A percentile compares a stretch with the other conserved stretches of the same genome.
These are phyloP conservation scores for Eulacestoma nigropectus DNA, from an alignment of 2,113 vertebrate genomes.

Conservation along the genomic window DNA sequence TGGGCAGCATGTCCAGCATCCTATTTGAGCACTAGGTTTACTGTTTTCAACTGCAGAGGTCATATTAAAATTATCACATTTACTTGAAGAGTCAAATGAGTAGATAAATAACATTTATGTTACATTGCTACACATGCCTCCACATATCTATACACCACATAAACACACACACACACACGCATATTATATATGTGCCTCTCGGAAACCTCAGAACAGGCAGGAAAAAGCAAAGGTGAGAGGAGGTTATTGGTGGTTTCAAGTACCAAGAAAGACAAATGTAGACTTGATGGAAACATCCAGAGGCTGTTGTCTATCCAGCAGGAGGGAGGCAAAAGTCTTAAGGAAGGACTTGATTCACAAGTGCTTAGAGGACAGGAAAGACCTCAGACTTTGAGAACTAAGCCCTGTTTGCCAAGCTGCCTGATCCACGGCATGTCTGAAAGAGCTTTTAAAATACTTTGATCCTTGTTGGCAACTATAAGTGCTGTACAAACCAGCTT, in stretches of 20 bases:
- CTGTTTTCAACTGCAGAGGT: neutral
- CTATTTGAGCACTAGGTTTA: neutral
- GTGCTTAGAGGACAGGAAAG: neutral
- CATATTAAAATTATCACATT: neutral
- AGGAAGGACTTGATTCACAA: neutral
- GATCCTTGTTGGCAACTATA: neutral
- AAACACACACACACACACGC: neutral
- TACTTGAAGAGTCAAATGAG: neutral
- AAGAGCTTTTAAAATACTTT: neutral
- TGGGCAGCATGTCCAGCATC: neutral
- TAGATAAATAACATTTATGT: neutral
- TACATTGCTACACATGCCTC: neutral
- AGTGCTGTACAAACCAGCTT: neutral
- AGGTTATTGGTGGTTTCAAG: neutral
- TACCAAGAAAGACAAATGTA: neutral
- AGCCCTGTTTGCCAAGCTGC: neutral
- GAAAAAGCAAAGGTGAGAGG: neutral
- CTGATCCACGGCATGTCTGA: neutral
- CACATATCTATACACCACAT: neutral
- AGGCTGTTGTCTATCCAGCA: neutral
- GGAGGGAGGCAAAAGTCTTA: neutral
- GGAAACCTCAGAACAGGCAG: neutral
- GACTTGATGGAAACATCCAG: neutral
- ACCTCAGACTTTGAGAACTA: neutral
- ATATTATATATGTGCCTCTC: neutral